A percentile compares a stretch with the other conserved stretches of the same genome.
Evolutionary conservation across 2,113 vertebrate species (phyloP).

Genomic region (Petrocephalus microphthalmus): DNA sequence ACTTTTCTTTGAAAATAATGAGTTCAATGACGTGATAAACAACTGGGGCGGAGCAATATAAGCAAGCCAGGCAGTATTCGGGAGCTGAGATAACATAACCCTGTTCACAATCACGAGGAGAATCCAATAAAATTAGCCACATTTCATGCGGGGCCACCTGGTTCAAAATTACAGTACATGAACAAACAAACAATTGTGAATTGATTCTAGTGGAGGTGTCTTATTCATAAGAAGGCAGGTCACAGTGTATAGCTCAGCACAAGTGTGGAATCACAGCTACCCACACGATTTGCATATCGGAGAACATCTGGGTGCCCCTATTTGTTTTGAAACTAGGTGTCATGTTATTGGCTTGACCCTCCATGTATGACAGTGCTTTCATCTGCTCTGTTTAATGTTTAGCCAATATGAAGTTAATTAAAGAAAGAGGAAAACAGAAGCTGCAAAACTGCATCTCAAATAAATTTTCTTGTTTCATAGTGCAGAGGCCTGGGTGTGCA

Average conservation of each 20-base stretch:
- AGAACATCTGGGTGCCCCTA: neutral
- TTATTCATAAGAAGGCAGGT: conserved; percentile 5
- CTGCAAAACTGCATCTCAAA: neutral
- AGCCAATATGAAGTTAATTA: neutral
- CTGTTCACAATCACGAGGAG: neutral
- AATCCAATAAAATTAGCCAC: neutral
- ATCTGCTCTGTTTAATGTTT: neutral
- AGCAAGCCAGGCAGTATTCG: too few species aligned
- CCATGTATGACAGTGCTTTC: neutral
- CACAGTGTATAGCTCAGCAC: neutral
- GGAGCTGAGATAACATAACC: neutral
- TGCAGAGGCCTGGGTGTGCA: neutral
- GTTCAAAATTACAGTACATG: neutral
- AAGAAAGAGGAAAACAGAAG: neutral
- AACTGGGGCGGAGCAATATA: neutral
- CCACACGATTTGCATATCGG: neutral
- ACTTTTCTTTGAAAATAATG: neutral
- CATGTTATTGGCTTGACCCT: neutral
- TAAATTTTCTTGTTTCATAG: neutral
- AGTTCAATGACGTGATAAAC: neutral
- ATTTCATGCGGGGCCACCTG: neutral
- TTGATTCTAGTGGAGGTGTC: neutral
- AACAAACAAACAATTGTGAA: neutral
- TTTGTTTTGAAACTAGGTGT: neutral
- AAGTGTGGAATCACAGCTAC: neutral